These are phyloP conservation scores for Leucophenga montana DNA, from an alignment of 2,888 invertebrate species.

Conservation along the genomic window DNA sequence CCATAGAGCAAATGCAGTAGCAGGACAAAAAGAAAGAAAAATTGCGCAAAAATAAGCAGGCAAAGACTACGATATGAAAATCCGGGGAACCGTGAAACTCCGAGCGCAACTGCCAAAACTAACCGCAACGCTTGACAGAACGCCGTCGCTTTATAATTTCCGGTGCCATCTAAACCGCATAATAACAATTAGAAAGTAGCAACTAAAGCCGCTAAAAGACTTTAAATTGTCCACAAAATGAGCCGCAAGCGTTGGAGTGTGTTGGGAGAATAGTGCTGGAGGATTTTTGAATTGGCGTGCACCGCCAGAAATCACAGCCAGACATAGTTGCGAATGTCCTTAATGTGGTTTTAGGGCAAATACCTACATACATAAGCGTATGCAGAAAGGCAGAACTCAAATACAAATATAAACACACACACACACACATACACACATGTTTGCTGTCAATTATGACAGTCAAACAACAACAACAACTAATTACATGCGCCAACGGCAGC, in stretches of 20 bases:
- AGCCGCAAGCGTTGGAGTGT: background rate
- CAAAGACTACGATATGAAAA: background rate
- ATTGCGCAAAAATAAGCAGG: background rate
- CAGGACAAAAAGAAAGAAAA: background rate
- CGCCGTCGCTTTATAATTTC: background rate
- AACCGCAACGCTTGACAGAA: slow-evolving; percentile 15
- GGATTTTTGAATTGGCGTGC: background rate
- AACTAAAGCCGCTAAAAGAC: slow-evolving; percentile 18
- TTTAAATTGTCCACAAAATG: slow-evolving; percentile 24
- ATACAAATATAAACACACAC: background rate
- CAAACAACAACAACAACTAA: slow-evolving; percentile 9
- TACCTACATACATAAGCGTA: background rate
- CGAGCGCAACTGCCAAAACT: slow-evolving; percentile 1
- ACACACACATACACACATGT: background rate
- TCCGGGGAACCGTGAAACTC: background rate
- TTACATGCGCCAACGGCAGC: background rate
- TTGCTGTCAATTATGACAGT: slow-evolving; percentile 24
- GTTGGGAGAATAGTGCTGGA: background rate
- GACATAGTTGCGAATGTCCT: background rate
- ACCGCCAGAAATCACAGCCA: background rate
- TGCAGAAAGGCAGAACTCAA: background rate
- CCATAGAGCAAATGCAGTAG: background rate
- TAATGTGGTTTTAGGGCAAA: background rate
- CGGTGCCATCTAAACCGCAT: slow-evolving; percentile 1
- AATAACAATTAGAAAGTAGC: slow-evolving; percentile 17